Evolutionary conservation across 2,797 vertebrate genomes (phyloP).

Genomic region (Chanos chanos): DNA sequence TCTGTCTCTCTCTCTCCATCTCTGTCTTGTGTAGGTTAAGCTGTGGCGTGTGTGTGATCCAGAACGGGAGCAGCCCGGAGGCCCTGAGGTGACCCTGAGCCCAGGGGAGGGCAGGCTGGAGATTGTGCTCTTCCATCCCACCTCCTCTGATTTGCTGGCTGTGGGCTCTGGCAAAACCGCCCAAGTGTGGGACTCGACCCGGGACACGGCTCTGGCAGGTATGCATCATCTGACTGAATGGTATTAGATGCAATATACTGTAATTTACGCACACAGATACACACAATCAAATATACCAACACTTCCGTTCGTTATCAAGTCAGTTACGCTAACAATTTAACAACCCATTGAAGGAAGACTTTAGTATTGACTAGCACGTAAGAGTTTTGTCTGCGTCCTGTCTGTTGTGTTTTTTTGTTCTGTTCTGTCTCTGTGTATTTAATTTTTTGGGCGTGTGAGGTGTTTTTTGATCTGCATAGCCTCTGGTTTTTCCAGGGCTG

Average conservation of each 20-base stretch:
- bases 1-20: background rate
- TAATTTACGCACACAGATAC: background rate
- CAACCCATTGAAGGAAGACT: slow-evolving; percentile 22
- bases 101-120: slow-evolving; percentile 66
- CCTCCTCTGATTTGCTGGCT: slow-evolving; percentile 75
- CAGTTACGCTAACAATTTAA: background rate
- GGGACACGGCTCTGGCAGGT: slow-evolving; percentile 79
- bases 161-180: slow-evolving; percentile 54
- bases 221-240: too few relatives aligned
- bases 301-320: background rate
- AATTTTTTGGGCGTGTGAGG: slow-evolving; percentile 46
- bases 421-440: slow-evolving; percentile 33
- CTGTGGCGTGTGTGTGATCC: slow-evolving; percentile 77
- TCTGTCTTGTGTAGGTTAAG: slow-evolving; percentile 75
- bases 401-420: slow-evolving; percentile 25
- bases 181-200: slow-evolving; percentile 80
- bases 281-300: background rate
- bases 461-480: slow-evolving; percentile 38
- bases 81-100: slow-evolving; percentile 66
- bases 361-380: slow-evolving; percentile 44
- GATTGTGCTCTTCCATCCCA: slow-evolving; percentile 83
- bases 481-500: slow-evolving; percentile 52
- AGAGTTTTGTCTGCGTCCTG: slow-evolving; percentile 52
- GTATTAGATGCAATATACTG: too few relatives aligned
- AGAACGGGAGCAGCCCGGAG: slow-evolving; percentile 56